These are phyloP conservation scores for Pherbina coryleti DNA, from an alignment of 2,888 invertebrate species.

Conservation along the genomic window DNA sequence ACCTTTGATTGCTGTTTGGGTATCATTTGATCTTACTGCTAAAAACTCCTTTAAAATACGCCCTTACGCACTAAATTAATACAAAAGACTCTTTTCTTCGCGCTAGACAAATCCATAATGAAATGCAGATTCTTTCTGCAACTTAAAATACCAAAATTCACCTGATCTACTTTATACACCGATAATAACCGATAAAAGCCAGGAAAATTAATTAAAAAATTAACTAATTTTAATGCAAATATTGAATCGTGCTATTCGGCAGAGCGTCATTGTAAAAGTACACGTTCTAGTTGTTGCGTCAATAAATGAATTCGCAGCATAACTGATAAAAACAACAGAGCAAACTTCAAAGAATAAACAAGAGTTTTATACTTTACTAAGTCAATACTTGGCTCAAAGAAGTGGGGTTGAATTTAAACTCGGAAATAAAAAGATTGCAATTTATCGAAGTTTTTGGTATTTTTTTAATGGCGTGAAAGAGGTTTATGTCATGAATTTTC, in stretches of 20 bases:
- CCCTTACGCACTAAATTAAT: no score
- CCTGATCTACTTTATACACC: background rate
- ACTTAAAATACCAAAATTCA: background rate
- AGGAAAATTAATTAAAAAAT: slow-evolving; percentile 34
- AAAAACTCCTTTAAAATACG: no score
- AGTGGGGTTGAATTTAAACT: no score
- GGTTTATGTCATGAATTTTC: no score
- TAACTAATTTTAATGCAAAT: slow-evolving; percentile 23
- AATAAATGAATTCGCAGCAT: slow-evolving; percentile 15
- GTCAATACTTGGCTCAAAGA: no score
- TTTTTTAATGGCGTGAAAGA: no score
- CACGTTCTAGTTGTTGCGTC: background rate
- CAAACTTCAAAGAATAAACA: background rate
- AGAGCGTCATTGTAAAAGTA: background rate
- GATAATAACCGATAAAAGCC: background rate
- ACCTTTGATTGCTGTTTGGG: no score
- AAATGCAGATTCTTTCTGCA: background rate
- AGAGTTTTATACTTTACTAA: background rate
- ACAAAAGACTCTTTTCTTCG: background rate
- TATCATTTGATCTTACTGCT: no score
- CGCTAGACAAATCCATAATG: slow-evolving; percentile 22
- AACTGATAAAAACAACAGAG: background rate
- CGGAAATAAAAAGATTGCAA: no score
- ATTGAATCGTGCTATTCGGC: slow-evolving; percentile 7
- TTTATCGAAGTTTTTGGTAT: no score